Evolutionary conservation across 2,888 invertebrate species (phyloP), one percentile per base, ranked within the genome.

Genomic region (Chrysotoxum bicinctum): DNA sequence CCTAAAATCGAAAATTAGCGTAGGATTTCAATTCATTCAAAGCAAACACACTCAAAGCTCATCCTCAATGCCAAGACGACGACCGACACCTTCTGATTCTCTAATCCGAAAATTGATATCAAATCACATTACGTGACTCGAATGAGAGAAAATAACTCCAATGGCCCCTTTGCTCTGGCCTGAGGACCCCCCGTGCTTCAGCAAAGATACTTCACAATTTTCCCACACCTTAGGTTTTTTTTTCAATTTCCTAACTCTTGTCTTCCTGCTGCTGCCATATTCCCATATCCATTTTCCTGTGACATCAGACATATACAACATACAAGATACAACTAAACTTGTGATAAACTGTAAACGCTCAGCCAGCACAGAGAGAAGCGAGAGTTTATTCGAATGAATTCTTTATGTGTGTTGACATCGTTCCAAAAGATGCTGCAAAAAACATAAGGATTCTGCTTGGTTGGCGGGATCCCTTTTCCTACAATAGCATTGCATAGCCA

Each of bases 91-190:
- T 80, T 75, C 68, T 62, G 72, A 77, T 73, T 73, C 76, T 43
- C 78, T 81, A 80, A 85, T 85, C 76, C 72, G 89, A 88, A 90
- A 90, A 90, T 90, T 90, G 90, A 90, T 90, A 90, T 90, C 90
- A 90, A 90, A 90, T 90, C 90, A 89, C 85, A 88, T 90, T 90
- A 90, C 90, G 90, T 90, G 90, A 87, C 86, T 78, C 58, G 90
- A 89, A 90, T 90, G 26, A 35, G n/a, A 69, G 26, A 23, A 45
- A 75, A 26, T 40, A 79, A 77, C 54, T 50, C 40, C 54, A 66
- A 56, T 48, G 69, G 30, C 35, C 37, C 62, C 43, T 40, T 12
- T 45, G 21, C 43, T 40, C 16, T 45, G 21, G 32, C 48, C 23
- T 40, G 16, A 52, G n/a, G n/a, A n/a, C n/a, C n/a, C 21, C 9